These are phyloP conservation scores for Lycocorax pyrrhopterus DNA, from an alignment of 2,113 vertebrate species.

Conservation along the genomic window DNA sequence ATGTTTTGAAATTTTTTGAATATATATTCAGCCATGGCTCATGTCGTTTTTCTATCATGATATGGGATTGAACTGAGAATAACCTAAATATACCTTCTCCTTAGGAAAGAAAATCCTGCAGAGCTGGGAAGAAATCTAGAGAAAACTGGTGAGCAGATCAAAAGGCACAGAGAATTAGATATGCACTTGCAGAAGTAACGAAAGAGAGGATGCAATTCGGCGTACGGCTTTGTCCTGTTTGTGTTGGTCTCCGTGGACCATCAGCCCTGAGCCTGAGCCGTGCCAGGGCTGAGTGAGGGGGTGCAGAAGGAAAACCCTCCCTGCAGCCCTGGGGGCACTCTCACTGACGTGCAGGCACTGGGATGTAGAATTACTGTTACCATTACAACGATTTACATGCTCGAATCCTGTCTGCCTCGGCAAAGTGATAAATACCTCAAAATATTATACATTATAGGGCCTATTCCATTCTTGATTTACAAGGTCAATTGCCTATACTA, in stretches of 20 bases:
- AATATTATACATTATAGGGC: background rate
- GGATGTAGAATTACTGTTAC: background rate
- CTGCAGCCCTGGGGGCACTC: background rate
- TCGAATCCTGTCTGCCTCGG: background rate
- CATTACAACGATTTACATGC: constrained; percentile 22
- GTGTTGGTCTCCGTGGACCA: background rate
- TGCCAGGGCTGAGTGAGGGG: fast-evolving
- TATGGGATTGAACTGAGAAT: background rate
- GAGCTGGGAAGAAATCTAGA: background rate
- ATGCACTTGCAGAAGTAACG: background rate
- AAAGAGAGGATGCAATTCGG: background rate
- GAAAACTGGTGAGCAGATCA: background rate
- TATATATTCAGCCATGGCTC: background rate
- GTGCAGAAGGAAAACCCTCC: background rate
- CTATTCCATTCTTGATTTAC: constrained; percentile 35
- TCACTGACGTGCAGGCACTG: fast-evolving
- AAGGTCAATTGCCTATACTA: constrained; percentile 29
- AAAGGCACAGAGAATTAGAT: background rate
- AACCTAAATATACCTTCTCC: constrained; percentile 11
- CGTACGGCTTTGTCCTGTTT: background rate
- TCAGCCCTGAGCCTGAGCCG: background rate
- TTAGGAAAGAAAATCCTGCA: background rate
- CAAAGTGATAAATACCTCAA: constrained; percentile 35
- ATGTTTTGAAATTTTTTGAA: constrained; percentile 14
- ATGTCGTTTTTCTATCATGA: background rate